Base-by-base conservation (phyloP, 1,140 invertebrate genomes). In the Pachypsylla venusta region DNA sequence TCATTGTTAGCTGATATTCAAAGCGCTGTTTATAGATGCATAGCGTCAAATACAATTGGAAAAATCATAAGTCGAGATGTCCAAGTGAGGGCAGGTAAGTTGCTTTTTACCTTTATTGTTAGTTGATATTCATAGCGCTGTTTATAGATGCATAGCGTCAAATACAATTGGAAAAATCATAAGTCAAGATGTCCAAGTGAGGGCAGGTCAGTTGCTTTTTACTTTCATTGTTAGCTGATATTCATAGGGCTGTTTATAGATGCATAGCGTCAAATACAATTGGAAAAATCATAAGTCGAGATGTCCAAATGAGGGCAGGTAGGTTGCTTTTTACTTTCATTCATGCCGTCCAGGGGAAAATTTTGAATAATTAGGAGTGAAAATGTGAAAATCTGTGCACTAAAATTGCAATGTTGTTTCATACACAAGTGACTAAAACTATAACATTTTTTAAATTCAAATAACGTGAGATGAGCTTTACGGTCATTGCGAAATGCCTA, bases 261-360 rank as follows among this genome's bases (percentile, higher is more conserved):
- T 91, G 88, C 71, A 75, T 84, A 26, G 87, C 85, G 16, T 77
- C 78, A 62, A 90, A 90, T 69, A 76, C 76, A 5, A 81, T 85
- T 7, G 88, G 88, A 13, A 76, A 79, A 60, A 81, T 90, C 60
- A 79, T 89, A 64, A 88, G 85, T 65, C 76, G 85, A 61, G 83
- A 87, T 67, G 84, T 90, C 10, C 81, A 86, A 73, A 82, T 90
- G 59, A 75, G 83, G 71, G 86, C 87, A 67, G 87, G 88, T 90
- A 67, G 79, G 79, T 70, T 61, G n/a, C n/a, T n/a, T n/a, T n/a
- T n/a, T n/a, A n/a, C n/a, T n/a, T n/a, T n/a, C n/a, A n/a, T n/a
- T n/a, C n/a, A n/a, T n/a, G n/a, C n/a, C n/a, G n/a, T n/a, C n/a
- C n/a, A n/a, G n/a, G n/a, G n/a, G n/a, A n/a, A n/a, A n/a, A n/a